Evolutionary conservation across 2,797 vertebrate genomes (phyloP).

Genomic region (Cyprinella venusta): DNA sequence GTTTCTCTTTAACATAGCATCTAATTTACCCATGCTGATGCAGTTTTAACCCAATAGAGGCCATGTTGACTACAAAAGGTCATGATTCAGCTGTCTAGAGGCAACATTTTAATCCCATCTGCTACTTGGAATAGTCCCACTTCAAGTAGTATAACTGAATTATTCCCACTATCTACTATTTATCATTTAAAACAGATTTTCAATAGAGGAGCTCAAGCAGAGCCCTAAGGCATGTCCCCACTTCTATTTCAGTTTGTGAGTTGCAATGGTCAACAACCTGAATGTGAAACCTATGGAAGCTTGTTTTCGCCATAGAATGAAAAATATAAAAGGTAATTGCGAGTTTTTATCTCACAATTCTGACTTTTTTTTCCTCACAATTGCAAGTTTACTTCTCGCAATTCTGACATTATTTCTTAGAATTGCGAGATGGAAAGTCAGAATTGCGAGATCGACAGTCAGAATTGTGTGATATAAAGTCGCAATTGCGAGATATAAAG

Average conservation of each 20-base stretch:
- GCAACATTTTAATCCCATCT: constrained; percentile 20
- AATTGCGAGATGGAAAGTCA: too few relatives aligned
- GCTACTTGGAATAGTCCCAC: constrained; percentile 5
- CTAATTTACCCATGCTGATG: constrained; percentile 36
- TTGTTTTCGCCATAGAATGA: too few relatives aligned
- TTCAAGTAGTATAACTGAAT: constrained; percentile 14
- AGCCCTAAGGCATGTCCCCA: not conserved
- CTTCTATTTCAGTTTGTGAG: not conserved
- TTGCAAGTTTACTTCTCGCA: too few relatives aligned
- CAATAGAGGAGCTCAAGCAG: not conserved
- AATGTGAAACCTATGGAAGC: too few relatives aligned
- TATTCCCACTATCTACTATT: constrained; percentile 10
- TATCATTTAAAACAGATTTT: constrained; percentile 5
- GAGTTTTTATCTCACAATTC: too few relatives aligned
- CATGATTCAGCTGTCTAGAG: constrained; percentile 16
- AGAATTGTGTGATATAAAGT: too few relatives aligned
- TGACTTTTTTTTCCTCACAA: too few relatives aligned
- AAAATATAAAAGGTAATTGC: too few relatives aligned
- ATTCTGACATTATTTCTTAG: too few relatives aligned
- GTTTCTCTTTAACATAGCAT: constrained; percentile 6
- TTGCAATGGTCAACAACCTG: not conserved
- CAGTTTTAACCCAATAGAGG: constrained; percentile 34
- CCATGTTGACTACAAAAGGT: not conserved
- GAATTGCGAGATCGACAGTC: too few relatives aligned
- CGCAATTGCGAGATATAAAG: too few relatives aligned